phyloP scores from a whole-genome alignment of 1,140 invertebrate genomes.

The Hypsibius dujardini region DNA sequence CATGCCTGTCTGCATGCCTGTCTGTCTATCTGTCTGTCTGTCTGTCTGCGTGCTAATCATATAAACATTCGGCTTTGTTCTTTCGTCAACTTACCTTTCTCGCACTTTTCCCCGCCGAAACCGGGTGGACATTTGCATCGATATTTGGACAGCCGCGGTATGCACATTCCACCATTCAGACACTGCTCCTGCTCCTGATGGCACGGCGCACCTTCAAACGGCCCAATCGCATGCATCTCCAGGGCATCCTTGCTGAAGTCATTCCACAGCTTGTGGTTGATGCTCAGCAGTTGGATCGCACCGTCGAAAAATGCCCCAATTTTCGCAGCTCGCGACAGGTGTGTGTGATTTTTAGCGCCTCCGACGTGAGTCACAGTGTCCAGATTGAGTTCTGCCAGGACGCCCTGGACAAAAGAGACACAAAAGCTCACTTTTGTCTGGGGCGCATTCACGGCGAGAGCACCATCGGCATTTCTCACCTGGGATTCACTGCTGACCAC shows the following conservation, averaged over 20 bases:
- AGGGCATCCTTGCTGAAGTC: conserved; percentile 33
- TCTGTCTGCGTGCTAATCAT: no score
- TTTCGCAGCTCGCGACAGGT: conserved; percentile 46
- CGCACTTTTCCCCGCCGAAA: conserved; percentile 50
- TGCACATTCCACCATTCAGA: conserved; percentile 53
- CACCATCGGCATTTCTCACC: no score
- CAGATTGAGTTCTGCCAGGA: conserved; percentile 62
- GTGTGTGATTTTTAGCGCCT: conserved; percentile 45
- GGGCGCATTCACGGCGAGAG: no score
- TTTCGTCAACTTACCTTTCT: conserved; percentile 43
- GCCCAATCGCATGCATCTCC: conserved; percentile 37
- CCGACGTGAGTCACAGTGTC: conserved; percentile 63
- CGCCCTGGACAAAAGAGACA: conserved; percentile 39
- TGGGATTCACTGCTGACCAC: conserved; percentile 45
- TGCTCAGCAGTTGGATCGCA: conserved; percentile 59
- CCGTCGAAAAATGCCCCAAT: conserved; percentile 55
- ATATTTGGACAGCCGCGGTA: conserved; percentile 50
- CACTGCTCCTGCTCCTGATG: conserved; percentile 43
- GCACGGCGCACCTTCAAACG: conserved; percentile 52
- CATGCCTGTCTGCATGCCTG: no score
- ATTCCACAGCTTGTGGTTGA: conserved; percentile 49
- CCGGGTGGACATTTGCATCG: conserved; percentile 48
- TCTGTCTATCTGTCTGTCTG: no score
- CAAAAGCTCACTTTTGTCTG: no score
- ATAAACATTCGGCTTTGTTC: no score